phyloP scores from a whole-genome alignment of 2,113 vertebrate genomes.

The Ariopsis seemanni region DNA sequence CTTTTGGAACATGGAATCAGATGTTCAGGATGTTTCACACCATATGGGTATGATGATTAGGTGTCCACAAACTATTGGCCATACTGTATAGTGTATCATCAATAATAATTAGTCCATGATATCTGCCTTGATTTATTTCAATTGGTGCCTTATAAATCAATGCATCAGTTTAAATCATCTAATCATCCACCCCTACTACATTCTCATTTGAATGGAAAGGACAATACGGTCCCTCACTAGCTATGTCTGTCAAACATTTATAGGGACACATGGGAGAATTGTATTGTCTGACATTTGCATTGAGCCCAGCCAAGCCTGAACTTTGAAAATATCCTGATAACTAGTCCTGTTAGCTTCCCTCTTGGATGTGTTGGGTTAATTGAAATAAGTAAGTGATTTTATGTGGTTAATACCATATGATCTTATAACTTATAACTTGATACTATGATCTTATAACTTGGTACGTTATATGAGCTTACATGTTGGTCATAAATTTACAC shows the following conservation, averaged over 20 bases:
- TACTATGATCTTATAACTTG: no score
- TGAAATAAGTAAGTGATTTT: slow-evolving; percentile 2
- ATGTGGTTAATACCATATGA: slow-evolving; percentile 24
- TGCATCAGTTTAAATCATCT: neutral
- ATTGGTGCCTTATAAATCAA: neutral
- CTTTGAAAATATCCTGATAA: slow-evolving; percentile 15
- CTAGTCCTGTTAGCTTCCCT: slow-evolving; percentile 5
- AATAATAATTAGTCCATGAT: neutral
- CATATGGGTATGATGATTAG: neutral
- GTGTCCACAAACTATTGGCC: neutral
- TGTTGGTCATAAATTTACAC: no score
- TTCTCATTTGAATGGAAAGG: neutral
- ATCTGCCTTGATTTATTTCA: neutral
- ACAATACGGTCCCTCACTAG: neutral
- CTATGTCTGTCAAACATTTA: neutral
- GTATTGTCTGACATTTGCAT: slow-evolving; percentile 2
- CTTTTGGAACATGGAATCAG: neutral
- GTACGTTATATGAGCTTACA: no score
- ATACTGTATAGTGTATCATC: neutral
- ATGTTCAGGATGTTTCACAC: neutral
- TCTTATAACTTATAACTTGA: no score
- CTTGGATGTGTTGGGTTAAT: neutral
- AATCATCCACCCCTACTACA: neutral
- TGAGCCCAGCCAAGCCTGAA: neutral
- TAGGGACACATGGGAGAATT: slow-evolving; percentile 8